Percentiles rank a stretch among this genome's conserved stretches.
Evolutionary conservation across 2,797 vertebrate species (phyloP).

Genomic region (Protonibea diacanthus): DNA sequence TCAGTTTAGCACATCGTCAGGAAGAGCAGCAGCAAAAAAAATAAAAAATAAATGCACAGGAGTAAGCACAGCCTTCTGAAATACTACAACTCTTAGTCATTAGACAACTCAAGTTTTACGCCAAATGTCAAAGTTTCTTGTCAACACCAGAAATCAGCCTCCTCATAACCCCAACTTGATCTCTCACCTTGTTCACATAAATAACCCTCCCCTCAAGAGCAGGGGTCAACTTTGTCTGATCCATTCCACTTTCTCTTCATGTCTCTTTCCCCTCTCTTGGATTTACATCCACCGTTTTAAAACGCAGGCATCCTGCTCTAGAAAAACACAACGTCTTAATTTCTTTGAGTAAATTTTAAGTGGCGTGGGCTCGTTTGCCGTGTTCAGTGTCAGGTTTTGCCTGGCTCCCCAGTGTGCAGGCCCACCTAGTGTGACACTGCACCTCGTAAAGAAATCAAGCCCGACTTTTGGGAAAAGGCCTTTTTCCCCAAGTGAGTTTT

Average conservation of each 20-base stretch:
- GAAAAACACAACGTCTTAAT: conserved; percentile 73
- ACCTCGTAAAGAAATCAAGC: conserved; percentile 84
- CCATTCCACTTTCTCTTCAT: conserved; percentile 46
- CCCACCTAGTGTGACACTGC: conserved; percentile 83
- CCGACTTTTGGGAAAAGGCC: conserved; percentile 67
- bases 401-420: conserved; percentile 76
- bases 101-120: conserved; percentile 59
- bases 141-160: conserved; percentile 78
- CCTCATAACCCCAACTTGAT: conserved; percentile 73
- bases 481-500: conserved; percentile 76
- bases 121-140: conserved; percentile 74
- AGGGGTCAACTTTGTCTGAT: conserved; percentile 69
- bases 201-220: conserved; percentile 71
- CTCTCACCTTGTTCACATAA: conserved; percentile 78
- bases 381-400: conserved; percentile 80
- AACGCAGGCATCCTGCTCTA: conserved; percentile 60
- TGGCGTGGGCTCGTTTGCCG: conserved; percentile 60
- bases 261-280: conserved; percentile 63
- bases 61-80: conserved; percentile 41
- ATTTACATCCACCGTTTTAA: conserved; percentile 74
- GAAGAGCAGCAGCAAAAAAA: conserved; percentile 1
- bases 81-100: conserved; percentile 45
- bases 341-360: conserved; percentile 77
- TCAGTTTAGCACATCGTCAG: conserved; percentile 20
- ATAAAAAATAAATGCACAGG: conserved; percentile 6